Base-by-base conservation (phyloP, 2,888 invertebrate genomes). In the Nymphalis c-album region DNA sequence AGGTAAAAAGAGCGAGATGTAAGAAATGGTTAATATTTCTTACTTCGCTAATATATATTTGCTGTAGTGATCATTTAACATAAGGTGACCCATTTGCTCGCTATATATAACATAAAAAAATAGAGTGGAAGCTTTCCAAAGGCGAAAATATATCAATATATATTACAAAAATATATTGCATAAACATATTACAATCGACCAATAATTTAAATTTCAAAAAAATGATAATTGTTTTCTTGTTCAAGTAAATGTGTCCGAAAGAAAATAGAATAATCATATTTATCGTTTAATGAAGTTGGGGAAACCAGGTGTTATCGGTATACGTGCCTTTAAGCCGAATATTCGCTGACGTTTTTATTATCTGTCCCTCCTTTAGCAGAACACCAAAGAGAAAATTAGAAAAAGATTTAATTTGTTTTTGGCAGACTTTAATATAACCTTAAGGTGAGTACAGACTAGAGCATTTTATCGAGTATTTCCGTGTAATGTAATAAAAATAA, bases 301-400 rank as follows among this genome's bases (percentile, higher is more conserved):
- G n/a, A 35, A 35, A 31, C 35, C 55, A 17, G 35, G n/a, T n/a
- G n/a, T 55, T 31, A 55, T 31, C 55, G 55, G n/a, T 31, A 10
- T 16, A 55, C 31, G n/a, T n/a, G 31, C n/a, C 35, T 55, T n/a
- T 26, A 31, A 55, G 31, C n/a, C 8, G 8, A 55, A 55, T 31
- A 17, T 55, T 55, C n/a, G 51, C 51, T 10, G 20, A 47, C n/a
- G 47, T 51, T 51, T 51, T 51, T 51, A 51, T 53, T 26, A 16
- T 53, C 17, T 26, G 16, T 53, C 53, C 3, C 16, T 17, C 10
- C 26, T 53, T 53, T 10, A 20, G 50, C 2, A 26, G 16, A 53
- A 35, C 16, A n/a, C 18, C 18, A 17, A 48, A 48, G 18, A 48
- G 18, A 26, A 55, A 55, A 55, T 55, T 16, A 55, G 31, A 26